A percentile compares a stretch with the other conserved stretches of the same genome.
phyloP scores from a whole-genome alignment of 2,113 vertebrate species.

The Cephalopholis sonnerati region DNA sequence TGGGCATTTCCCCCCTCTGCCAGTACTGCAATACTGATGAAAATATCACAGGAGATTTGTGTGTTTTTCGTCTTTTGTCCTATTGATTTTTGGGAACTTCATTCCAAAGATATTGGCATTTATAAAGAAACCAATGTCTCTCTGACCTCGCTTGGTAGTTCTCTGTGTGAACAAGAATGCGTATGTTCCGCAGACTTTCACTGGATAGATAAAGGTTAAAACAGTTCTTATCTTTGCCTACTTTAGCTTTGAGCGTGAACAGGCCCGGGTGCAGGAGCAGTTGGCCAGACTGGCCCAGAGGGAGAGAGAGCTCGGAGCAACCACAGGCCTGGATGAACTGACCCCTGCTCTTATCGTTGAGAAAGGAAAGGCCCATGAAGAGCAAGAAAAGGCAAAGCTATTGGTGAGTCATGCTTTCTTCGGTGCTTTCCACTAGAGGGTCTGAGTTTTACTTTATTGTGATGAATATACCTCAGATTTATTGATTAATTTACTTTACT shows the following conservation, averaged over 20 bases:
- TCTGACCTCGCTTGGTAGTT: not conserved
- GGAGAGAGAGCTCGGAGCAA: conserved; percentile 77
- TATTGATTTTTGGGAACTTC: not conserved
- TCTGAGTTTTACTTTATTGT: not conserved
- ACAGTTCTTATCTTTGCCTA: conserved; percentile 14
- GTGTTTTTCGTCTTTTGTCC: too few species aligned
- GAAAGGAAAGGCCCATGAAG: conserved; percentile 71
- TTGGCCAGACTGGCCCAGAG: conserved; percentile 83
- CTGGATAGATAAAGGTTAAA: conserved; percentile 24
- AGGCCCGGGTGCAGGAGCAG: conserved; percentile 89
- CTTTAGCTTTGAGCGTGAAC: conserved; percentile 88
- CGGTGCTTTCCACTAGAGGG: not conserved
- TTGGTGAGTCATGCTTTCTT: conserved; percentile 86
- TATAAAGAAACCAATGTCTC: not conserved
- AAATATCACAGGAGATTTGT: too few species aligned
- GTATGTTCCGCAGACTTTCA: not conserved
- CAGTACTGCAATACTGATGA: too few species aligned
- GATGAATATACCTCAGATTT: not conserved
- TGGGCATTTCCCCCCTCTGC: not conserved
- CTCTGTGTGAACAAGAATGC: not conserved
- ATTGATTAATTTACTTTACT: not conserved
- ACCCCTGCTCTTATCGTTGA: conserved; percentile 74
- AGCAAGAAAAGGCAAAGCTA: conserved; percentile 81
- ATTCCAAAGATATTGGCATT: not conserved
- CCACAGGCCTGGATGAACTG: conserved; percentile 70